Evolutionary conservation across 2,797 vertebrate species (phyloP), one percentile per base, ranked within the genome.

Genomic region (Lateolabrax maculatus): DNA sequence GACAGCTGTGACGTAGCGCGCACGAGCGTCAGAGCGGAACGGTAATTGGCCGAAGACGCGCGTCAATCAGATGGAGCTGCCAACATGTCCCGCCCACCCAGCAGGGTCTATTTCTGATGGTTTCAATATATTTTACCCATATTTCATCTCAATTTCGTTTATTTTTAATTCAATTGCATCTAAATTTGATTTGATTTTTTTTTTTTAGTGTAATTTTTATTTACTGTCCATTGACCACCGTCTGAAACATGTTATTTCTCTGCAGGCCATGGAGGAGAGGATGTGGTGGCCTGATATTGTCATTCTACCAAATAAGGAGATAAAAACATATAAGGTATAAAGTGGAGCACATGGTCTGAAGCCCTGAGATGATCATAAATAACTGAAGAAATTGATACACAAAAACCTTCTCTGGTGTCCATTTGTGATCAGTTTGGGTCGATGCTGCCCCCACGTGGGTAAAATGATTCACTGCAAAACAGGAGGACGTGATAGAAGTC

Each of bases 361-460:
- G n/a, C 10, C 6, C 3, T 27, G 18, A 39, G 19, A 6, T 61
- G 8, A 12, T 36, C 29, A 18, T 18, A 23, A 7, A 52, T 25
- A 18, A 25, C 18, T 12, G 31, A n/a, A 49, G 13, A 51, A n/a
- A n/a, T n/a, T n/a, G n/a, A n/a, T n/a, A 11, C 11, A 29, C 23
- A 43, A 27, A 12, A 51, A 6, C 9, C 6, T 29, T 19, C 3
- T 60, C 23, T 19, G 6, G 37, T 46, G 0, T 8, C 37, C 11
- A 11, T 25, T 51, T 16, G 25, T 62, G 27, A 23, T 21, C 4
- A 49, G 18, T 44, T 23, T 7, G 16, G 25, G 1, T 23, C 16
- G 10, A 37, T 71, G 49, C 61, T 63, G 70, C 80, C 75, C 27
- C 21, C 70, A 1, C 19, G 80, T 80, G 85, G 44, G 49, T 9